Evolutionary conservation across 2,113 vertebrate genomes (phyloP).

Genomic region (Desmodus rotundus): DNA sequence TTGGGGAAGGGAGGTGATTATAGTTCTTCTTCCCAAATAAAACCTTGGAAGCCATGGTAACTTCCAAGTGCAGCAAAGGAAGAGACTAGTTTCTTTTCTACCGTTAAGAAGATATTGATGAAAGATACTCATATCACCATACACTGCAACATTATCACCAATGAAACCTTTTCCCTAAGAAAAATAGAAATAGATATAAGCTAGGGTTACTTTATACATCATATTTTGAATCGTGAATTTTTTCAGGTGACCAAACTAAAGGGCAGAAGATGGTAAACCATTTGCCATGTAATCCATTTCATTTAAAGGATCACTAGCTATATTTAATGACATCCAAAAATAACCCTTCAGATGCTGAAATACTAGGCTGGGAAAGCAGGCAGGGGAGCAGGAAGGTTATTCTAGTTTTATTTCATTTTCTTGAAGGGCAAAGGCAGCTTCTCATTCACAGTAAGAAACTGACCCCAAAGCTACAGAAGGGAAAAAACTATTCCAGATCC

Average conservation of each 20-base stretch:
- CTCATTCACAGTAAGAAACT: slow-evolving; percentile 65
- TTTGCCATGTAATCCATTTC: slow-evolving; percentile 64
- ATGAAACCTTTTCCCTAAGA: neutral
- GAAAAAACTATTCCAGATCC: slow-evolving; percentile 36
- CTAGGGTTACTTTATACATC: slow-evolving; percentile 45
- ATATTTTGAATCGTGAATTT: slow-evolving; percentile 65
- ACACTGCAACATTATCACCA: neutral
- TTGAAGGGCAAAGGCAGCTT: slow-evolving; percentile 62
- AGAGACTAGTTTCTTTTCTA: neutral
- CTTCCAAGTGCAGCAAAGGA: neutral
- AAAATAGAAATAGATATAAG: slow-evolving; percentile 52
- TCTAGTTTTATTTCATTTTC: slow-evolving; percentile 65
- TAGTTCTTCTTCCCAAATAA: neutral
- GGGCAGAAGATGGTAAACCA: slow-evolving; percentile 11
- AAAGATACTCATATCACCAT: neutral
- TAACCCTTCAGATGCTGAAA: slow-evolving; percentile 51
- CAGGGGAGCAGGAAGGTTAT: slow-evolving; percentile 43
- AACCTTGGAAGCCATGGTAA: neutral
- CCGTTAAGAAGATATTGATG: neutral
- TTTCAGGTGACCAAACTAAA: slow-evolving; percentile 65
- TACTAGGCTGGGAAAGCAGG: neutral
- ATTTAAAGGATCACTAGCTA: slow-evolving; percentile 74
- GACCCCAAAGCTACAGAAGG: slow-evolving; percentile 54
- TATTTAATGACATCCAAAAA: slow-evolving; percentile 70
- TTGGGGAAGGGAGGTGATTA: neutral